phyloP scores from a whole-genome alignment of 2,888 invertebrate genomes.

The Phragmatobia fuliginosa region DNA sequence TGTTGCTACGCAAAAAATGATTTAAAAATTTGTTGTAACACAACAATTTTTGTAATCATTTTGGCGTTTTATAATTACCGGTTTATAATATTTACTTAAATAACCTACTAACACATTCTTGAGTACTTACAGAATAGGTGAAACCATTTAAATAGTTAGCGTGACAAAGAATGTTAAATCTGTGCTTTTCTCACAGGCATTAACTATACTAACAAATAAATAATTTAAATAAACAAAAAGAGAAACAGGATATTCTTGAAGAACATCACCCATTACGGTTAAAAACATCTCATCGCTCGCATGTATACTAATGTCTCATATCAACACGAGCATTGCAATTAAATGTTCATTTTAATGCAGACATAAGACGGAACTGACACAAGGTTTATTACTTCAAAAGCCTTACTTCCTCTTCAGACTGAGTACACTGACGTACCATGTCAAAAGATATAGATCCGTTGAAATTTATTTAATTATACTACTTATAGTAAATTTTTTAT shows the following conservation, averaged over 20 bases:
- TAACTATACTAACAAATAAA: neutral
- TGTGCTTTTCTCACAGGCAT: neutral
- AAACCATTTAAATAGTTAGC: neutral
- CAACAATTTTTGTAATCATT: too few species aligned
- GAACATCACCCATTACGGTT: neutral
- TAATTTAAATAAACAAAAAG: neutral
- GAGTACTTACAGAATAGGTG: neutral
- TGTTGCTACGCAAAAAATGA: neutral
- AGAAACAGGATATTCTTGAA: neutral
- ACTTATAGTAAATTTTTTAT: neutral
- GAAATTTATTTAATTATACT: slow-evolving; percentile 22
- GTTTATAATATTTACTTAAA: neutral
- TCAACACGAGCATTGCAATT: slow-evolving; percentile 4
- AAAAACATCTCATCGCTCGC: neutral
- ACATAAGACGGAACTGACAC: slow-evolving; percentile 29
- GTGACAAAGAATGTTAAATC: neutral
- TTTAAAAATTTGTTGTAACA: too few species aligned
- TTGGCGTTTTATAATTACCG: too few species aligned
- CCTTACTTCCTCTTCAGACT: slow-evolving; percentile 34
- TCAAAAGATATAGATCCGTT: slow-evolving; percentile 5
- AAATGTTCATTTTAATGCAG: slow-evolving; percentile 15
- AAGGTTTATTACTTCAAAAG: slow-evolving; percentile 26
- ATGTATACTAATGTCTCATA: neutral
- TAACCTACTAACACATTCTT: neutral
- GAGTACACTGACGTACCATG: slow-evolving; percentile 25